Percentiles rank a stretch among this genome's conserved stretches.
These are phyloP conservation scores for Auanema freiburgensis DNA, from an alignment of 2,888 invertebrate species.

Conservation along the genomic window DNA sequence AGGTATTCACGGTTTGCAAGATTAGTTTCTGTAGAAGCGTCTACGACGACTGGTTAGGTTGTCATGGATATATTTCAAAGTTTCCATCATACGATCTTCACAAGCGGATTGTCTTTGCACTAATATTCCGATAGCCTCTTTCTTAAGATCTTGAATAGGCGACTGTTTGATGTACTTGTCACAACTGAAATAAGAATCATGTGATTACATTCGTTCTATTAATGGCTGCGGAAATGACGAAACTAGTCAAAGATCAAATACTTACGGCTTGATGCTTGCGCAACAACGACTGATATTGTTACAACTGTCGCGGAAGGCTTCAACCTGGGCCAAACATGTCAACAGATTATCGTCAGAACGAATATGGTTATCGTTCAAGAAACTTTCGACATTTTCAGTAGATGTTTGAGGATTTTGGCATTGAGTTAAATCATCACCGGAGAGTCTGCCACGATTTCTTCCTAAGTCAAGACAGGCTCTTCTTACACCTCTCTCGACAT, in stretches of 20 bases:
- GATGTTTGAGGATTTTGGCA: slow-evolving; percentile 21
- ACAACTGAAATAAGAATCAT: slow-evolving; percentile 24
- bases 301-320: slow-evolving; percentile 38
- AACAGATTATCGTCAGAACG: slow-evolving; percentile 38
- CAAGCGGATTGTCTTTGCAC: slow-evolving; percentile 40
- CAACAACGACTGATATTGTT: slow-evolving; percentile 31
- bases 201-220: background rate
- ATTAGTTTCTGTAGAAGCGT: slow-evolving; percentile 6
- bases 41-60: slow-evolving; percentile 37
- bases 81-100: slow-evolving; percentile 42
- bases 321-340: slow-evolving; percentile 39
- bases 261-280: slow-evolving; percentile 37
- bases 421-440: slow-evolving; percentile 27
- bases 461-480: slow-evolving; percentile 44
- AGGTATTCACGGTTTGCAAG: too few relatives aligned
- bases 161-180: slow-evolving; percentile 45
- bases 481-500: slow-evolving; percentile 40
- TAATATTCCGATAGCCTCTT: slow-evolving; percentile 31
- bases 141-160: slow-evolving; percentile 35
- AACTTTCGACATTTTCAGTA: slow-evolving; percentile 37
- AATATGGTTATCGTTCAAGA: slow-evolving; percentile 28
- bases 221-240: too few relatives aligned
- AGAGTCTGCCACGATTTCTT: slow-evolving; percentile 34
- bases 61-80: slow-evolving; percentile 40
- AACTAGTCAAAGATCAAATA: background rate